Evolutionary conservation across 2,888 invertebrate genomes (phyloP).

Genomic region (Bruchidius siliquastri): DNA sequence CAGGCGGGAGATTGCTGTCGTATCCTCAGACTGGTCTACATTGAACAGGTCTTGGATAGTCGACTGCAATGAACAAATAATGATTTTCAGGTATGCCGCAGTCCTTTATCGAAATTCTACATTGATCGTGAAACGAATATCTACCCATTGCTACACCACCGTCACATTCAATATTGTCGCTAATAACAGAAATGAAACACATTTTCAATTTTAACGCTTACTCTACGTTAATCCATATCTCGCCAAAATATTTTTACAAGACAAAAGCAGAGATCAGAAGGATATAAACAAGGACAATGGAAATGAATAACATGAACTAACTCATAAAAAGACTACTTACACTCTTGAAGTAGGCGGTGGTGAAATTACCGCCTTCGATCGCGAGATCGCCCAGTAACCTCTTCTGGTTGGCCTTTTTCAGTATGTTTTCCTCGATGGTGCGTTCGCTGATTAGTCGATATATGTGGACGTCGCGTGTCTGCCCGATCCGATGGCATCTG

Average conservation of each 20-base stretch:
- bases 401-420: slow-evolving; percentile 98
- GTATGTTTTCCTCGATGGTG: slow-evolving; percentile 98
- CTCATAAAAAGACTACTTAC: slow-evolving; percentile 47
- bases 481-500: slow-evolving; percentile 97
- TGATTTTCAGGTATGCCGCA: neutral
- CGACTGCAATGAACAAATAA: slow-evolving; percentile 52
- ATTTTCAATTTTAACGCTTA: no score
- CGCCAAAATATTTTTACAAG: no score
- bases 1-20: slow-evolving; percentile 53
- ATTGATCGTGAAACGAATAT: no score
- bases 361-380: slow-evolving; percentile 98
- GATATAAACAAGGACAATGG: no score
- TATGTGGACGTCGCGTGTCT: slow-evolving; percentile 98
- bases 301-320: neutral
- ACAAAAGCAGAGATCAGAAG: no score
- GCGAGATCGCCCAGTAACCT: slow-evolving; percentile 92
- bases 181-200: no score
- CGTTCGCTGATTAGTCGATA: slow-evolving; percentile 94
- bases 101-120: no score
- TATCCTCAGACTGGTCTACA: slow-evolving; percentile 62
- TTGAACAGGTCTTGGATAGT: slow-evolving; percentile 91
- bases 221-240: no score
- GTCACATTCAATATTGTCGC: no score
- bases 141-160: no score
- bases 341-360: slow-evolving; percentile 91